Percentiles rank a stretch among this genome's conserved stretches.
These are phyloP conservation scores for Eurosta solidaginis DNA, from an alignment of 1,140 invertebrate genomes.

Conservation along the genomic window DNA sequence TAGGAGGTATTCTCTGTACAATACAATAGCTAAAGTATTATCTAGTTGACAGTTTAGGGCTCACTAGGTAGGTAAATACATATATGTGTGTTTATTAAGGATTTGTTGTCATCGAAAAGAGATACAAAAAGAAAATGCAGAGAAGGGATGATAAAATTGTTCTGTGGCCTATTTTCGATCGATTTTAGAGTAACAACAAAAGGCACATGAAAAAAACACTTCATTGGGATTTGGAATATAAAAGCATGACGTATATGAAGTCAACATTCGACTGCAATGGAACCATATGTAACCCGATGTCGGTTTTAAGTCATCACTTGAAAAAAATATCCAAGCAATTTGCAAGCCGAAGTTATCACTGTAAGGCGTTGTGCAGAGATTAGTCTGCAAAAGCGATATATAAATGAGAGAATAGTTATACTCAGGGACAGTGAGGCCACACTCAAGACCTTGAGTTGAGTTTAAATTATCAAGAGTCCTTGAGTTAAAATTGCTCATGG, in stretches of 20 bases:
- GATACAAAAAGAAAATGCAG: not conserved
- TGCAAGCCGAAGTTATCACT: too few relatives aligned
- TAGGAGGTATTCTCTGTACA: not conserved
- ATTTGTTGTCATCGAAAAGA: not conserved
- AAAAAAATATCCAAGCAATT: too few relatives aligned
- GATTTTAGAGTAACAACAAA: not conserved
- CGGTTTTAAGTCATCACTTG: too few relatives aligned
- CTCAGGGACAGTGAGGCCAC: too few relatives aligned
- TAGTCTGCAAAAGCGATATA: too few relatives aligned
- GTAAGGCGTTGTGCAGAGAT: too few relatives aligned
- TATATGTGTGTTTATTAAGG: not conserved
- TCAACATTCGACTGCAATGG: too few relatives aligned
- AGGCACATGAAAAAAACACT: not conserved
- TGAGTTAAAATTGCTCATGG: too few relatives aligned
- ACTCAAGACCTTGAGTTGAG: too few relatives aligned
- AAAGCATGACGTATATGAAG: not conserved
- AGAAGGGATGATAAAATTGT: not conserved
- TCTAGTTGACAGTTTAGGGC: conserved; percentile 16
- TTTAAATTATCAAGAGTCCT: too few relatives aligned
- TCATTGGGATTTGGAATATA: not conserved
- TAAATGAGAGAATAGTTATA: too few relatives aligned
- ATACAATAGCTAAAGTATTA: not conserved
- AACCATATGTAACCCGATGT: too few relatives aligned
- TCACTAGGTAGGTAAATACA: not conserved
- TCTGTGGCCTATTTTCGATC: not conserved